Conservation (phyloP, 2,113 vertebrate genomes). For the Bubo scandiacus region DNA sequence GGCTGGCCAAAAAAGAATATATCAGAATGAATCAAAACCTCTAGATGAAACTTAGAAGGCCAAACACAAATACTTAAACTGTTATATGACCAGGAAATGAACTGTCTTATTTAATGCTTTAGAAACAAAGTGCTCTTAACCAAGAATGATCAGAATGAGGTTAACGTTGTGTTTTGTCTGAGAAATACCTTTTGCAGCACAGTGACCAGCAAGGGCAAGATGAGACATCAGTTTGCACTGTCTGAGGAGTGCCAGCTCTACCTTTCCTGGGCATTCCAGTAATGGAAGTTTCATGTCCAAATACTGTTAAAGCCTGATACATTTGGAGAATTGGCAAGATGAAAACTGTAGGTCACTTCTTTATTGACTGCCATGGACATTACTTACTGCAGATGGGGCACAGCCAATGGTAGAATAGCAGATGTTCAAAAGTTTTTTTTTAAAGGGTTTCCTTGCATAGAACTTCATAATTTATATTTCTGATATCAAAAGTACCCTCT, state of each 20-base stretch:
- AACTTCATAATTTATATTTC: neutral
- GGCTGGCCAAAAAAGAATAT: too few relatives aligned
- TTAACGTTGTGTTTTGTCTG: neutral
- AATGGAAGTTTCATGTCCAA: neutral
- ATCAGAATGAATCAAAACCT: neutral
- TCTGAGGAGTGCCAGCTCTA: neutral
- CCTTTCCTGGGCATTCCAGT: neutral
- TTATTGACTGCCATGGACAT: neutral
- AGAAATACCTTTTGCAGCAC: neutral
- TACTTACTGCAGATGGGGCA: neutral
- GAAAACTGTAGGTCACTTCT: neutral
- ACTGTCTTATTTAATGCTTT: neutral
- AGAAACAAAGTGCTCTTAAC: neutral
- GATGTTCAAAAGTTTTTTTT: neutral
- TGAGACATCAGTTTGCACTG: neutral
- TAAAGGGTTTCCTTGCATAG: neutral
- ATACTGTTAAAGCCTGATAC: neutral
- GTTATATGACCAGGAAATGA: neutral
- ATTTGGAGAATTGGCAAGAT: neutral
- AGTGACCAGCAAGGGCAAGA: neutral
- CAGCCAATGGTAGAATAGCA: neutral
- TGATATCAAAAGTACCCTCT: neutral
- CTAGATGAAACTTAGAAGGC: neutral
- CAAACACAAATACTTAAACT: neutral
- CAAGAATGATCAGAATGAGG: neutral